These are phyloP conservation scores for Lycopodina hypogea DNA, from an alignment of 37 sponge, comb jelly and placozoan species.

Conservation along the genomic window DNA sequence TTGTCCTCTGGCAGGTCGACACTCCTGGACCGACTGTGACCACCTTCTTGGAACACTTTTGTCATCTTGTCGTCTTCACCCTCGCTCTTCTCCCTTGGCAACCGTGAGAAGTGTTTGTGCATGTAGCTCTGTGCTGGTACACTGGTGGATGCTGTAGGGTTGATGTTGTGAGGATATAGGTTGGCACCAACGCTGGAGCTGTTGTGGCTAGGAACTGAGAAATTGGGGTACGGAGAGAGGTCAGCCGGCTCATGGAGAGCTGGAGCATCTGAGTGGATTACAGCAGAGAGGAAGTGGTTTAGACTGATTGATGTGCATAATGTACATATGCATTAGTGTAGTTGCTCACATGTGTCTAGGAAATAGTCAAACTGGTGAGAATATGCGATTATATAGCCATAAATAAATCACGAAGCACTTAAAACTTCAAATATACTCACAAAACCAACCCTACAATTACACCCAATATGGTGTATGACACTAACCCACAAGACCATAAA, in stretches of 20 bases:
- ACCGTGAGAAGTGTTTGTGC: not conserved
- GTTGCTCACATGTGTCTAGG: no score
- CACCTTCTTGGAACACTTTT: not conserved
- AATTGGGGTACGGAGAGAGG: not conserved
- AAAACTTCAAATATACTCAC: no score
- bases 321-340: no score
- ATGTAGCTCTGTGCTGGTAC: constrained; percentile 1
- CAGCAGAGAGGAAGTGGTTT: not conserved
- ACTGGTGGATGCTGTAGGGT: not conserved
- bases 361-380: no score
- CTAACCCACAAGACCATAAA: no score
- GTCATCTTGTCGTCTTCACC: not conserved
- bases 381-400: no score
- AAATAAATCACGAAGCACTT: no score
- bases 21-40: not conserved
- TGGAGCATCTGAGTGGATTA: not conserved
- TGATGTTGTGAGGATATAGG: not conserved
- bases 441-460: no score
- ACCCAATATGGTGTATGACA: no score
- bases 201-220: no score
- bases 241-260: not conserved
- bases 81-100: not conserved
- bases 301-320: no score
- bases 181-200: no score
- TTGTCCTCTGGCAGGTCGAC: not conserved